Base-by-base conservation (phyloP, 2,888 invertebrate genomes). In the Lasioglossum calceatum region DNA sequence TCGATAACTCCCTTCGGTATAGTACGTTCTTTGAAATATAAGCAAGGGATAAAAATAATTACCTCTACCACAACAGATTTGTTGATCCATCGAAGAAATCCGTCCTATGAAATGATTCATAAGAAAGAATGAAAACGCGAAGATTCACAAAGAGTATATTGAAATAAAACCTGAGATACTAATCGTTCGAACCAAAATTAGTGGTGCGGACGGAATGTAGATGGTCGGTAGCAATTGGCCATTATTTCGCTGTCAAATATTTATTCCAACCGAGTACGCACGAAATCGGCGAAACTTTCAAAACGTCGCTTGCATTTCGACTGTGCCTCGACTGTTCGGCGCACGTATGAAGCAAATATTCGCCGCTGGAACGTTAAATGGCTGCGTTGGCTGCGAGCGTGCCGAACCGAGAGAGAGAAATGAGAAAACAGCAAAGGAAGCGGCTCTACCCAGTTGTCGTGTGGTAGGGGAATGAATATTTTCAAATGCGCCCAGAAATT, bases 351-450 rank as follows among this genome's bases (percentile, higher is more conserved):
- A 50, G 71, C 79, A 86, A 86, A 85, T 82, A 82, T 89, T 77
- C 89, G 78, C 79, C 87, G 82, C 86, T 88, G 83, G 79, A 77
- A 89, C 87, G 86, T 84, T 89, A 88, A 90, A 87, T 77, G 86
- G 67, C 84, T 39, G 78, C 61, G 81, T 85, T 85, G 76, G 54
- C 27, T 73, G 85, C 80, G 76, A 74, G 67, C 76, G 81, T 77
- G 82, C 54, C 50, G 71, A 89, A 90, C 50, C 70, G 75, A 72
- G 78, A 58, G 77, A 71, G 78, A 79, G 76, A 79, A 73, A 85
- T 42, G 80, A 61, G 71, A 42, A 64, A 83, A 73, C 50, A 73
- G 50, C 50, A 54, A 58, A 77, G 58, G 23, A 83, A 73, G 67
- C 83, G 71, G 32, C 7, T 12, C 27, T 39, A 19, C 39, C n/a